These are phyloP conservation scores for Heterodera carotae DNA, from an alignment of 1,140 invertebrate genomes.

Conservation along the genomic window DNA sequence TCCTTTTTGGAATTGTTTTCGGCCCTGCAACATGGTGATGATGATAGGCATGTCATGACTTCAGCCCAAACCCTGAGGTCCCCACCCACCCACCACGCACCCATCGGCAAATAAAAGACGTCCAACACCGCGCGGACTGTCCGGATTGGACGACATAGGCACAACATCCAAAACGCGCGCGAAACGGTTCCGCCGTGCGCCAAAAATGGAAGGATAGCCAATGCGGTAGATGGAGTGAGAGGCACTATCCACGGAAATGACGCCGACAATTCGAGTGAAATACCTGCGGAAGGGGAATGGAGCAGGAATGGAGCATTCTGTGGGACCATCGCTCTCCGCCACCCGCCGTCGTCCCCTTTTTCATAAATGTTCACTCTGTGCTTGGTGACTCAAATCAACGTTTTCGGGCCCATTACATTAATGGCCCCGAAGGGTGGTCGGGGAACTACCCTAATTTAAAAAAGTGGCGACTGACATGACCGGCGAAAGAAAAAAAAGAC, in stretches of 20 bases:
- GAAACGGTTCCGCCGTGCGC: conserved; percentile 6
- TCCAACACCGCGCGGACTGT: not conserved
- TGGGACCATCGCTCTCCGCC: no score
- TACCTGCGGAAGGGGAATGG: not conserved
- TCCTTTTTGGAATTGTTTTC: no score
- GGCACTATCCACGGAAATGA: conserved; percentile 15
- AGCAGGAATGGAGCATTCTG: not conserved
- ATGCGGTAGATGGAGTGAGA: conserved; percentile 14
- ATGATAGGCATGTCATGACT: no score
- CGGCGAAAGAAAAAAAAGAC: no score
- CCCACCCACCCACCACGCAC: not conserved
- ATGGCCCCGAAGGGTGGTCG: no score
- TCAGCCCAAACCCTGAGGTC: not conserved
- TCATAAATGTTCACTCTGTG: no score
- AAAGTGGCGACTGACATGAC: no score
- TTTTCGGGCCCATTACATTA: no score
- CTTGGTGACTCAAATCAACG: no score
- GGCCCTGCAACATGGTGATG: no score
- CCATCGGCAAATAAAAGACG: not conserved
- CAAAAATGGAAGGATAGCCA: not conserved
- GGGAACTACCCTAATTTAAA: no score
- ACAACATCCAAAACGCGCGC: not conserved
- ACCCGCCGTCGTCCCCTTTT: no score
- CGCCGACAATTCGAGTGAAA: conserved; percentile 17
- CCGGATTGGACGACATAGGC: not conserved